These are phyloP conservation scores for Amiota mariae DNA, from an alignment of 2,888 invertebrate genomes.

Conservation along the genomic window DNA sequence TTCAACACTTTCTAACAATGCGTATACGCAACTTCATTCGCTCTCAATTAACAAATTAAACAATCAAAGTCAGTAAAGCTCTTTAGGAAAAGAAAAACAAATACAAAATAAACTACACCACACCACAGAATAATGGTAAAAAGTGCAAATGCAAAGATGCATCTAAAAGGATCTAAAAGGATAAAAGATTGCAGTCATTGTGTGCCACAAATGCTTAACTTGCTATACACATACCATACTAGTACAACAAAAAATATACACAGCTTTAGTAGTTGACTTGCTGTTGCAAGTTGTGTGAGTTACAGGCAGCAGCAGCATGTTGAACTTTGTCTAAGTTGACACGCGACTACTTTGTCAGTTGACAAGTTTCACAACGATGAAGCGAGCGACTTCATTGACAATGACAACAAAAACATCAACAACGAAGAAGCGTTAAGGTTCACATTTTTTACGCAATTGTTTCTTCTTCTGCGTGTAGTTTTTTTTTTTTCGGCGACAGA, in stretches of 20 bases:
- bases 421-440: no score
- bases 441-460: not conserved
- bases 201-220: no score
- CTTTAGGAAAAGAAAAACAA: not conserved
- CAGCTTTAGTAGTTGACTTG: no score
- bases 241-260: no score
- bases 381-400: not conserved
- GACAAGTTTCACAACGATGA: not conserved
- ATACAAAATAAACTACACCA: not conserved
- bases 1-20: slow-evolving; percentile 5
- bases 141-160: not conserved
- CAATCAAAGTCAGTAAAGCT: not conserved
- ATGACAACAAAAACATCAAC: not conserved
- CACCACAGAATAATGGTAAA: not conserved
- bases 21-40: slow-evolving; percentile 20
- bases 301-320: slow-evolving; percentile 3
- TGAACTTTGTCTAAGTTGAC: slow-evolving; percentile 26
- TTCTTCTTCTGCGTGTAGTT: not conserved
- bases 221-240: no score
- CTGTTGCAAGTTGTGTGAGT: no score
- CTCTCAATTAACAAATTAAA: slow-evolving; percentile 27
- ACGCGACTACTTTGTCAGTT: slow-evolving; percentile 7
- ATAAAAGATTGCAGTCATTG: no score
- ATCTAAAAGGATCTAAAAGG: no score
- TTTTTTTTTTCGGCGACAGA: not conserved